Evolutionary conservation across 92 coral and sea anemone species (phyloP).

Genomic region (Hydrozoanthus gracilis): DNA sequence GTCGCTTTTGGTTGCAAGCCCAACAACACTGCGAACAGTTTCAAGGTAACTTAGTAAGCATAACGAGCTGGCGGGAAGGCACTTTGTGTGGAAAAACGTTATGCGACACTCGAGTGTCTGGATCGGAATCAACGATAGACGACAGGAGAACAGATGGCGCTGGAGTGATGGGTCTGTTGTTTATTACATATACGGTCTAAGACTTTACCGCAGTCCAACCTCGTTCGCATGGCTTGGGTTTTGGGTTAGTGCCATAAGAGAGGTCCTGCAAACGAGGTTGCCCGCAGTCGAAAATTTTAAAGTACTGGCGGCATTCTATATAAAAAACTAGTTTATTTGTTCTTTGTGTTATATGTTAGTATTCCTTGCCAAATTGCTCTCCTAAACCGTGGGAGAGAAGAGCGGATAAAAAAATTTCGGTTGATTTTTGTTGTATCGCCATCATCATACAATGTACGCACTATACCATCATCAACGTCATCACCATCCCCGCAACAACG

Average conservation of each 20-base stretch:
- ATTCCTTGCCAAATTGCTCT: too few relatives aligned
- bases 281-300: too few relatives aligned
- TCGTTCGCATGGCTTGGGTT: too few relatives aligned
- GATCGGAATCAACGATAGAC: constrained; percentile 38
- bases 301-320: too few relatives aligned
- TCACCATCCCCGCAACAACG: neutral
- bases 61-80: constrained; percentile 12
- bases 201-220: too few relatives aligned
- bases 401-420: too few relatives aligned
- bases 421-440: neutral
- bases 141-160: constrained; percentile 11
- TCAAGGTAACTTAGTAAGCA: constrained; percentile 25
- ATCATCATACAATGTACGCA: neutral
- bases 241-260: too few relatives aligned
- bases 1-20: constrained; percentile 31
- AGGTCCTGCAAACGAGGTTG: too few relatives aligned
- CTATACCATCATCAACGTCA: neutral
- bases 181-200: neutral
- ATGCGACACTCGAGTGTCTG: constrained; percentile 13
- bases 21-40: constrained; percentile 20
- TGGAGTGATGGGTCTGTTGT: constrained; percentile 45
- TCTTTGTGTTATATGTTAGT: too few relatives aligned
- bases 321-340: too few relatives aligned
- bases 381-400: too few relatives aligned
- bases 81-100: constrained; percentile 29